phyloP scores from a whole-genome alignment of 2,797 vertebrate genomes.

The Hylomyscus alleni region DNA sequence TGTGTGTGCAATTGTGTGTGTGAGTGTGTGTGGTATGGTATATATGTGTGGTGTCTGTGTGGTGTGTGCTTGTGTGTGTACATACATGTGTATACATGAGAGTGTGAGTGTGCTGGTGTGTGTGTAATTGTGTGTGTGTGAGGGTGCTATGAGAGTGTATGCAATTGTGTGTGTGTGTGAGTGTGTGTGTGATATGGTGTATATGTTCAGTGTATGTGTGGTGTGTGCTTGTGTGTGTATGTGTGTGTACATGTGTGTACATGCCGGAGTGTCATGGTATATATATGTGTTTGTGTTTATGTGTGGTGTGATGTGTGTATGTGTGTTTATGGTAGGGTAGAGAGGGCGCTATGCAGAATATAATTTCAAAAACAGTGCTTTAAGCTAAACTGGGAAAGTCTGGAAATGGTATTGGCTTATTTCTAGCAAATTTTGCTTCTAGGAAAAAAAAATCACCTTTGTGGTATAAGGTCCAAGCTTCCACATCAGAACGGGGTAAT shows the following conservation, averaged over 20 bases:
- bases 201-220: neutral
- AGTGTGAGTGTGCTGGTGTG: neutral
- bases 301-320: neutral
- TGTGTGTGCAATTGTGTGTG: neutral
- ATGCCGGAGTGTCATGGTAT: neutral
- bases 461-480: neutral
- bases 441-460: neutral
- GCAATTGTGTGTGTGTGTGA: neutral
- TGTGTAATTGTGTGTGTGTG: neutral
- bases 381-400: conserved; percentile 64
- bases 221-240: neutral
- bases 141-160: neutral
- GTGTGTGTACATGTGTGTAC: neutral
- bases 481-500: neutral
- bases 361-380: conserved; percentile 68
- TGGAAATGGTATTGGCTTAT: conserved; percentile 55
- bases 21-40: neutral
- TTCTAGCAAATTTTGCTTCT: conserved; percentile 55
- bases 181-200: neutral
- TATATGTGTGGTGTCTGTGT: too few relatives aligned
- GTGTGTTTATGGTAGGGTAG: neutral
- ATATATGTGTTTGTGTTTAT: neutral
- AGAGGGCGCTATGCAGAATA: neutral
- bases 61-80: neutral
- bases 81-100: too few relatives aligned